Conservation (phyloP, 2,113 vertebrate species). For the Rostratula benghalensis region DNA sequence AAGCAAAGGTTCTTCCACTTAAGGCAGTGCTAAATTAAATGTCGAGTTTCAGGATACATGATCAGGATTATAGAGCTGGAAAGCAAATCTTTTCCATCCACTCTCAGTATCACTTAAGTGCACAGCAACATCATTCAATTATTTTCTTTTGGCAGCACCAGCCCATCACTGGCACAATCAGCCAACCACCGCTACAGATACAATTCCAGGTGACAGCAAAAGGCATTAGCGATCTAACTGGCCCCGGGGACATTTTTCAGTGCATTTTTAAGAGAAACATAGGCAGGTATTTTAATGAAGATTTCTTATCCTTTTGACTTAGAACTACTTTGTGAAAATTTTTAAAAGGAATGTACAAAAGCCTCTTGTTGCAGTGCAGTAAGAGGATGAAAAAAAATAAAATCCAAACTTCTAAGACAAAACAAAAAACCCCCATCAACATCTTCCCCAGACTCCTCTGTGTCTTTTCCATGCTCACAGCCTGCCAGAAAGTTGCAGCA, state of each 20-base stretch:
- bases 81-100: neutral
- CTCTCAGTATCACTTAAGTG: fast-evolving
- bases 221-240: neutral
- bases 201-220: neutral
- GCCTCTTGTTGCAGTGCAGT: neutral
- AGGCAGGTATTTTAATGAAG: neutral
- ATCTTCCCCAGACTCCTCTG: neutral
- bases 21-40: neutral
- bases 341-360: neutral
- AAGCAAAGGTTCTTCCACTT: neutral
- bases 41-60: neutral
- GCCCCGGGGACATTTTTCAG: neutral
- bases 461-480: neutral
- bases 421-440: neutral
- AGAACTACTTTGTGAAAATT: neutral
- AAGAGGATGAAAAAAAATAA: neutral
- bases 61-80: fast-evolving
- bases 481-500: neutral
- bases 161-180: neutral
- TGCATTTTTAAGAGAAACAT: neutral
- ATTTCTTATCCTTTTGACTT: neutral
- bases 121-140: neutral
- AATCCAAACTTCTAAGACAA: neutral
- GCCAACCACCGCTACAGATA: neutral
- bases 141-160: neutral